Evolutionary conservation across 1,140 invertebrate species (phyloP).

Genomic region (Adelges cooleyi): DNA sequence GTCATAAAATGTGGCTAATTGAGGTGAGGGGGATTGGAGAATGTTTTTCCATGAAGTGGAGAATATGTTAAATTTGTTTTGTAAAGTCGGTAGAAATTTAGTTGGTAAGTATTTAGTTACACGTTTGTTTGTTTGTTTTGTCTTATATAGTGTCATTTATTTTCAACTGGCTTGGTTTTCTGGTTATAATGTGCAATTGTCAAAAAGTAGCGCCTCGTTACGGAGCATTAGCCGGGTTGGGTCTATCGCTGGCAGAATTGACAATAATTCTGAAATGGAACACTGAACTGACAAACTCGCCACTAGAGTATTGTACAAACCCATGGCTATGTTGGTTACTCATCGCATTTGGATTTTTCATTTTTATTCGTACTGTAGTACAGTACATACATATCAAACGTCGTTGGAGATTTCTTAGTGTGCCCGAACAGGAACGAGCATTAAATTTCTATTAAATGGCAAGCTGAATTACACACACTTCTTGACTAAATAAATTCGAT

Average conservation of each 20-base stretch:
- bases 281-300: conserved; percentile 56
- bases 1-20: too few species aligned
- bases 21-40: too few species aligned
- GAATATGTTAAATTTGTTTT: too few species aligned
- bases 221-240: conserved; percentile 83
- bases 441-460: conserved; percentile 69
- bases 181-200: conserved; percentile 82
- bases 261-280: conserved; percentile 85
- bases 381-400: conserved; percentile 83
- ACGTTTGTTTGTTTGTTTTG: too few species aligned
- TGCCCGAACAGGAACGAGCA: conserved; percentile 69
- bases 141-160: conserved; percentile 61
- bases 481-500: not conserved
- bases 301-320: conserved; percentile 52
- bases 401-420: conserved; percentile 71
- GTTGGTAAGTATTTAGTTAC: not conserved
- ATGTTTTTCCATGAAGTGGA: too few species aligned
- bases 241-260: conserved; percentile 86
- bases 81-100: too few species aligned
- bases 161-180: conserved; percentile 91
- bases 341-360: conserved; percentile 74
- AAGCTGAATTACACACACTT: not conserved
- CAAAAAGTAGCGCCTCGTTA: conserved; percentile 86
- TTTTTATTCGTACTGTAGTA: conserved; percentile 73
- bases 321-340: conserved; percentile 83